Conservation (phyloP, 1,140 invertebrate genomes). For the Drosophila mayri region DNA sequence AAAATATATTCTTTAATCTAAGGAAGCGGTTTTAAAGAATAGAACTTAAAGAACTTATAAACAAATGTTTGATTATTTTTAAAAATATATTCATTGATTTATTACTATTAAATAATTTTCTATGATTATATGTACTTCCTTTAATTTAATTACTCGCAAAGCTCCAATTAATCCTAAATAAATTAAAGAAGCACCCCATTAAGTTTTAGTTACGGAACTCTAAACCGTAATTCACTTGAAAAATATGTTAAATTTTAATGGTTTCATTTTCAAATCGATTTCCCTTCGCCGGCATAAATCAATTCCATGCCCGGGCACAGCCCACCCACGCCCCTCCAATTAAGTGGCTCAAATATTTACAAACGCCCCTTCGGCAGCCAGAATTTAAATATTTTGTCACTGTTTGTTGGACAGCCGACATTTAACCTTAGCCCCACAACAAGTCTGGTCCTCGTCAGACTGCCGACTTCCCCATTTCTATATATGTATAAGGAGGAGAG, state of each 20-base stretch:
- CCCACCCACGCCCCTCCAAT: slow-evolving; percentile 63
- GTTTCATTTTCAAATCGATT: slow-evolving; percentile 53
- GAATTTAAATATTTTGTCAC: slow-evolving; percentile 83
- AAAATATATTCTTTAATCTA: background rate
- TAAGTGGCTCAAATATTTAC: slow-evolving; percentile 82
- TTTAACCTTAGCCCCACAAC: slow-evolving; percentile 66
- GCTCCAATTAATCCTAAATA: background rate
- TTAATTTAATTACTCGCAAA: background rate
- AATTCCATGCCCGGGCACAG: slow-evolving; percentile 31
- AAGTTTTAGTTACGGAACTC: background rate
- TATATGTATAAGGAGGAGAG: background rate
- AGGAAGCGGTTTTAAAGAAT: background rate
- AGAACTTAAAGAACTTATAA: background rate
- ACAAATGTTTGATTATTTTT: background rate
- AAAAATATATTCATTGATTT: too few species aligned
- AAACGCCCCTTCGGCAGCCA: slow-evolving; percentile 54
- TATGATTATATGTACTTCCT: too few species aligned
- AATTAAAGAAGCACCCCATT: background rate
- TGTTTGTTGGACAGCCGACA: slow-evolving; percentile 75
- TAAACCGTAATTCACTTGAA: slow-evolving; percentile 29
- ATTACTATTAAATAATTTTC: too few species aligned
- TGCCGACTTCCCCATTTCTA: slow-evolving; percentile 12
- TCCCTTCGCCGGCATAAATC: slow-evolving; percentile 63
- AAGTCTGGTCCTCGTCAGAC: slow-evolving; percentile 44
- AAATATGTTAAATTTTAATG: slow-evolving; percentile 35